Conservation (phyloP, 2,797 vertebrate species). For the Sebastes vulpes region DNA sequence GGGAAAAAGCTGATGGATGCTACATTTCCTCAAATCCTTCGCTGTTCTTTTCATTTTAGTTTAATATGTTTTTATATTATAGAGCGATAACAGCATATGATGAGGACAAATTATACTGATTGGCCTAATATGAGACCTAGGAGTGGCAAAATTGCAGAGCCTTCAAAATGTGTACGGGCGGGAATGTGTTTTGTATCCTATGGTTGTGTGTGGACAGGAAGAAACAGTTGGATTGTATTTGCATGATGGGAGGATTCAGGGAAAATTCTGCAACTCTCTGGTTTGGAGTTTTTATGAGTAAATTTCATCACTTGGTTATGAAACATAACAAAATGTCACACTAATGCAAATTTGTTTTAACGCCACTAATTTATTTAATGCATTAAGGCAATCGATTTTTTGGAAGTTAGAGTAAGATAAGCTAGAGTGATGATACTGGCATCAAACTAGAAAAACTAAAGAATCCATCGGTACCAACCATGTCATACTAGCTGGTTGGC, state of each 20-base stretch:
- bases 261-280: neutral
- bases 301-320: neutral
- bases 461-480: too few relatives aligned
- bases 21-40: slow-evolving; percentile 71
- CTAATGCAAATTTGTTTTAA: too few relatives aligned
- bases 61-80: slow-evolving; percentile 68
- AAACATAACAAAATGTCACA: neutral
- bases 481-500: too few relatives aligned
- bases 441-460: too few relatives aligned
- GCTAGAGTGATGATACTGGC: too few relatives aligned
- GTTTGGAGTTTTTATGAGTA: neutral
- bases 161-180: neutral
- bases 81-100: slow-evolving; percentile 58
- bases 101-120: slow-evolving; percentile 57
- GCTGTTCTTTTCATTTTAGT: slow-evolving; percentile 71
- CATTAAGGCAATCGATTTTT: fast-evolving
- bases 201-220: neutral
- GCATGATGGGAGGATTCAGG: neutral
- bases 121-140: slow-evolving; percentile 35
- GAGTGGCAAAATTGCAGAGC: slow-evolving; percentile 14
- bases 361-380: fast-evolving
- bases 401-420: too few relatives aligned
- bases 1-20: slow-evolving; percentile 75
- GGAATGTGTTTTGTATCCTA: neutral
- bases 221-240: neutral